Conservation (phyloP, 1,140 invertebrate genomes). For the Dinoponera quadriceps region DNA sequence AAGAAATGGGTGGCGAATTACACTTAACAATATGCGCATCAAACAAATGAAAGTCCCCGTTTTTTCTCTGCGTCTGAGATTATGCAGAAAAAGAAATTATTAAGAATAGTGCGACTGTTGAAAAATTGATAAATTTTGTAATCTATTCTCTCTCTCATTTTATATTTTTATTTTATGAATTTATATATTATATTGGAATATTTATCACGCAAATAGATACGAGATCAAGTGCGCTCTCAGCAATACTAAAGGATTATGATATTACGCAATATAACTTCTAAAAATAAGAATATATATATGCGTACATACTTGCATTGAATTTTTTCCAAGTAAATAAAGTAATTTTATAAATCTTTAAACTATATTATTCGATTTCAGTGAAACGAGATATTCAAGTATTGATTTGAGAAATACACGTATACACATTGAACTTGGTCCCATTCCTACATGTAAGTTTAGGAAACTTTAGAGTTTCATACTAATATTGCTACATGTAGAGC, state of each 20-base stretch:
- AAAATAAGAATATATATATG: background rate
- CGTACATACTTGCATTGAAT: constrained; percentile 9
- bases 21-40: constrained; percentile 46
- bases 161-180: background rate
- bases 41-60: constrained; percentile 40
- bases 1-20: constrained; percentile 71
- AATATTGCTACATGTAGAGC: background rate
- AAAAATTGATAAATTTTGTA: background rate
- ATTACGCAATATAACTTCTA: background rate
- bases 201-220: background rate
- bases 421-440: too few relatives aligned
- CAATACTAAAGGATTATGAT: background rate
- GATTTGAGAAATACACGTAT: background rate
- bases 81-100: constrained; percentile 17
- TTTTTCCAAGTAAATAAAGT: background rate
- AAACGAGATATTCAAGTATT: too few relatives aligned
- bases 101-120: constrained; percentile 2
- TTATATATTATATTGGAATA: background rate
- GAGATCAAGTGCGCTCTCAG: background rate
- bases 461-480: constrained; percentile 16
- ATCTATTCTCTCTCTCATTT: background rate
- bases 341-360: too few relatives aligned
- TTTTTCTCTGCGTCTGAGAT: background rate
- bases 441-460: too few relatives aligned
- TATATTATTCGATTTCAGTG: too few relatives aligned